Evolutionary conservation across 23 tunicate species (phyloP).

Genomic region (Trididemnum nubilum): DNA sequence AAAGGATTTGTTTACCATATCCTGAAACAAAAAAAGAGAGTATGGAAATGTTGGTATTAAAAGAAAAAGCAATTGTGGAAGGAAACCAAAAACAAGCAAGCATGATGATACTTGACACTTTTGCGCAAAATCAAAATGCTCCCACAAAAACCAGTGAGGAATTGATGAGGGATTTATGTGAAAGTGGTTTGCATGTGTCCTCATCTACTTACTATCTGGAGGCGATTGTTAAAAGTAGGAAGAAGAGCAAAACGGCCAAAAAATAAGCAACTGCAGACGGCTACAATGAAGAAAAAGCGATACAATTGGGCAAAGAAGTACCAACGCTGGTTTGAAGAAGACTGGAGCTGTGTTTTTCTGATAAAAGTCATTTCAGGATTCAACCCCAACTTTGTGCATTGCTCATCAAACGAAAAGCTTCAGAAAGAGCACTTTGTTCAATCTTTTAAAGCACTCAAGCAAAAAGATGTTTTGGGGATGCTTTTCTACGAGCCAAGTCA

Average conservation of each 20-base stretch:
- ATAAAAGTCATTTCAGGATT: conserved; percentile 6
- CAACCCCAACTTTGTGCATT: conserved; percentile 13
- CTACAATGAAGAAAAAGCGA: conserved; percentile 23
- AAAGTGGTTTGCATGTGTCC: neutral
- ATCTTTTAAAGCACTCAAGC: conserved; percentile 5
- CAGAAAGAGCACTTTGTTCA: conserved; percentile 20
- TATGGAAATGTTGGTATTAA: neutral
- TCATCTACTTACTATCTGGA: neutral
- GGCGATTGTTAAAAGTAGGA: conserved; percentile 14
- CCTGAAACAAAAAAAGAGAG: conserved; percentile 3
- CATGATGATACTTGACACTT: neutral
- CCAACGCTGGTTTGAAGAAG: conserved; percentile 3
- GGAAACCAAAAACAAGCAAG: too few relatives aligned
- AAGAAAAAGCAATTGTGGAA: too few relatives aligned
- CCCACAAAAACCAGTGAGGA: neutral
- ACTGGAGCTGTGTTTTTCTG: conserved; percentile 18
- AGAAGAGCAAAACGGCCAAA: conserved; percentile 9
- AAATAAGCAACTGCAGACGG: conserved; percentile 9
- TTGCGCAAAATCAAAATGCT: neutral
- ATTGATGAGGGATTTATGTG: neutral
- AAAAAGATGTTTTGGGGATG: too few relatives aligned
- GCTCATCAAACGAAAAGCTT: conserved; percentile 2
- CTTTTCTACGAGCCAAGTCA: too few relatives aligned
- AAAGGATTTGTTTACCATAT: neutral
- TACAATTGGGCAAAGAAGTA: conserved; percentile 27